These are phyloP conservation scores for Steinernema khuongi DNA, from an alignment of 1,140 invertebrate genomes.

Conservation along the genomic window DNA sequence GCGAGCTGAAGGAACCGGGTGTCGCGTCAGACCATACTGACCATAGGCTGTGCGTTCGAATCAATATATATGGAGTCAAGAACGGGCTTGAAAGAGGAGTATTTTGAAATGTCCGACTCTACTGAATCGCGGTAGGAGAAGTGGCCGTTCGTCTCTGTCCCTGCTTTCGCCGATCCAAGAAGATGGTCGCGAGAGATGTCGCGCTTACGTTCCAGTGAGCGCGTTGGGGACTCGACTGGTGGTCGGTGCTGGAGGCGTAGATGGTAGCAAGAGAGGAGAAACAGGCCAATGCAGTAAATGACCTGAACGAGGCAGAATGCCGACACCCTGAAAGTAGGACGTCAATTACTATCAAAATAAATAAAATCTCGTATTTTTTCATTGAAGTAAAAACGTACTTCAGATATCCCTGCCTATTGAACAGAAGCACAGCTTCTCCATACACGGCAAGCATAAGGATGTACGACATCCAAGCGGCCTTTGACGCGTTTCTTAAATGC, in stretches of 20 bases:
- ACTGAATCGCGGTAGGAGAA: neutral
- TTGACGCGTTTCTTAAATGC: neutral
- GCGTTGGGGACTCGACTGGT: neutral
- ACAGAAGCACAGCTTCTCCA: neutral
- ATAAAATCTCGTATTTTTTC: too few species aligned
- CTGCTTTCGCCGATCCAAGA: neutral
- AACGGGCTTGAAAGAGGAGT: neutral
- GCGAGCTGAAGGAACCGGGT: neutral
- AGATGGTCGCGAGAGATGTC: constrained; percentile 8
- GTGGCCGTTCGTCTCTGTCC: neutral
- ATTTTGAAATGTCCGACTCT: neutral
- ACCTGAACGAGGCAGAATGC: neutral
- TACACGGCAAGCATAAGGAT: neutral
- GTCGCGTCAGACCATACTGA: neutral
- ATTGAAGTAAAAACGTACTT: too few species aligned
- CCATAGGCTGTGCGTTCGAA: neutral
- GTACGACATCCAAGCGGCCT: neutral
- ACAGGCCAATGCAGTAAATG: neutral
- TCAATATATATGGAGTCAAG: neutral
- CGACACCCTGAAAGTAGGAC: neutral
- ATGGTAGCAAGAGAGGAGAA: neutral
- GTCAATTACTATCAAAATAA: neutral
- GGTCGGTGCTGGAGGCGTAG: neutral
- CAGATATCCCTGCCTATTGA: neutral
- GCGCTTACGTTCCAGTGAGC: neutral